Percentiles rank a stretch among this genome's conserved stretches.
Conservation (phyloP, 2,797 vertebrate species). For the Clarias pachynema region DNA sequence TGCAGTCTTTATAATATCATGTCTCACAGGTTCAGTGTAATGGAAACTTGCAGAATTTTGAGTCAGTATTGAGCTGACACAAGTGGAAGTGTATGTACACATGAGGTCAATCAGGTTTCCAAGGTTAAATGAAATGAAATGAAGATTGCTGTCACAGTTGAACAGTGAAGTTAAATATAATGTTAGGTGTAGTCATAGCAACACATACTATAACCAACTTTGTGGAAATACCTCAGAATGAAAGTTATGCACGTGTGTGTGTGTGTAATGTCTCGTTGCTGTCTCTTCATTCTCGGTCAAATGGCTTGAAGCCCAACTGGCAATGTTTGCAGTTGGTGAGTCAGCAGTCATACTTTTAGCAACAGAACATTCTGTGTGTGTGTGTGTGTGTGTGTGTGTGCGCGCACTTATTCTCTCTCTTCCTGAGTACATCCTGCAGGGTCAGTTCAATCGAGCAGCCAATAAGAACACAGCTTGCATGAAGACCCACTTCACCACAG, state of each 20-base stretch:
- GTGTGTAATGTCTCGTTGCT: background rate
- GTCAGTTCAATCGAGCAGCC: slow-evolving; percentile 17
- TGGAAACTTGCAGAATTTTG: slow-evolving; percentile 30
- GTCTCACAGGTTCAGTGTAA: slow-evolving; percentile 39
- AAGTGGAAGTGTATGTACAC: slow-evolving; percentile 1
- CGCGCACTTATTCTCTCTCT: background rate
- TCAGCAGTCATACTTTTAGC: slow-evolving; percentile 45
- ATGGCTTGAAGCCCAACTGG: slow-evolving; percentile 36
- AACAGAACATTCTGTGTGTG: slow-evolving; percentile 30
- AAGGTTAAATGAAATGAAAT: background rate
- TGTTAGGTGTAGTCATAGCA: background rate
- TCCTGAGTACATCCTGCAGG: slow-evolving; percentile 1
- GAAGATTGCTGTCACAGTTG: background rate
- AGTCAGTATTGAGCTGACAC: background rate
- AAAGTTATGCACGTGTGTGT: background rate
- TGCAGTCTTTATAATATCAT: slow-evolving; percentile 24
- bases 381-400: slow-evolving; percentile 33
- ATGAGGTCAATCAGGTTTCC: background rate
- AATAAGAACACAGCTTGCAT: background rate
- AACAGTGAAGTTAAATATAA: background rate
- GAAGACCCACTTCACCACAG: background rate
- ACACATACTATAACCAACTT: background rate
- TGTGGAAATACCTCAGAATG: background rate
- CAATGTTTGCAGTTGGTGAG: slow-evolving; percentile 42
- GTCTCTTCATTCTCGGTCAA: slow-evolving; percentile 39